A percentile compares a stretch with the other conserved stretches of the same genome.
These are phyloP conservation scores for Sylvilagus floridanus DNA, from an alignment of 2,797 vertebrate genomes.

Conservation along the genomic window DNA sequence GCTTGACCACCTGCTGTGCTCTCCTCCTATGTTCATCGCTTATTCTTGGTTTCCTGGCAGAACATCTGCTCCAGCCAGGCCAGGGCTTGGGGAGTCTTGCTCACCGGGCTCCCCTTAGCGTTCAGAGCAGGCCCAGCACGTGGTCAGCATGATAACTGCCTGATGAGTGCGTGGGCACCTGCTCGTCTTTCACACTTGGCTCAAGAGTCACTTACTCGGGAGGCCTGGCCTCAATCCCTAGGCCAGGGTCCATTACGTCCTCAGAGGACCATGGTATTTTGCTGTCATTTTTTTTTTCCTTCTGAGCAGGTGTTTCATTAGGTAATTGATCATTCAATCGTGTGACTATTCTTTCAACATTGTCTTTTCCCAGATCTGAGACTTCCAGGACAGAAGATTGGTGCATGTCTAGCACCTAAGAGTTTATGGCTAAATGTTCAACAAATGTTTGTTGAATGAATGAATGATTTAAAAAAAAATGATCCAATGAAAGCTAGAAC, in stretches of 20 bases:
- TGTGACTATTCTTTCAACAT: neutral
- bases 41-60: neutral
- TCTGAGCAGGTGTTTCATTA: constrained; percentile 8
- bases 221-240: neutral
- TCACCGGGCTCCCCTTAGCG: neutral
- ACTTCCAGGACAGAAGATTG: neutral
- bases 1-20: neutral
- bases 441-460: neutral
- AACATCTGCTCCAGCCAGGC: neutral
- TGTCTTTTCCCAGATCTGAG: constrained; percentile 28
- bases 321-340: neutral
- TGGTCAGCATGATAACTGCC: neutral
- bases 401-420: neutral
- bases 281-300: neutral
- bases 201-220: neutral
- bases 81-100: neutral
- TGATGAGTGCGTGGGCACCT: neutral
- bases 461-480: neutral
- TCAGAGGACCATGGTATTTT: neutral
- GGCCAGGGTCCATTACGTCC: neutral
- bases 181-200: neutral
- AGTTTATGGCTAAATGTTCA: neutral
- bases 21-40: neutral
- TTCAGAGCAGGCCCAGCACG: neutral
- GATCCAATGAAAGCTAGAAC: neutral